Evolutionary conservation across 1,140 invertebrate genomes (phyloP).

Genomic region (Oryctes rhinoceros): DNA sequence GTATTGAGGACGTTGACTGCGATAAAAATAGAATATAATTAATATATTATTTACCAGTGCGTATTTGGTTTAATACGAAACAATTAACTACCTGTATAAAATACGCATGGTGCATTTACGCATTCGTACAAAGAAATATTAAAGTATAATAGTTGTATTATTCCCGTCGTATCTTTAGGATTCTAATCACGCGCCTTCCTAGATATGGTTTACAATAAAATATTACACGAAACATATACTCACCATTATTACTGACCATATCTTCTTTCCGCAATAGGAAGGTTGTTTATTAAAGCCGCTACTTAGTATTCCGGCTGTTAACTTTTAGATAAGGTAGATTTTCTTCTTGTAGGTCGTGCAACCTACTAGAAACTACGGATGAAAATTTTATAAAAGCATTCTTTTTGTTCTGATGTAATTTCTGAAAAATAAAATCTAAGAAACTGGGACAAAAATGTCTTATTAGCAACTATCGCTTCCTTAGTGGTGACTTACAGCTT

Average conservation of each 20-base stretch:
- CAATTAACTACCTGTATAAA: background rate
- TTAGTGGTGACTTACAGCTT: too few relatives aligned
- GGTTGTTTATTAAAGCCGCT: background rate
- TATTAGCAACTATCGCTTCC: too few relatives aligned
- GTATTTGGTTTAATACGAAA: background rate
- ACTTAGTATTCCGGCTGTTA: background rate
- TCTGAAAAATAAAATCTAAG: too few relatives aligned
- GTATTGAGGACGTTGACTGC: background rate
- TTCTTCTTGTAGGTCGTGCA: too few relatives aligned
- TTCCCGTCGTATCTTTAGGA: background rate
- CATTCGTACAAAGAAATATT: background rate
- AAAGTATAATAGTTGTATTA: background rate
- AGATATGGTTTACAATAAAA: conserved; percentile 11
- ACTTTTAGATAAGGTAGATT: too few relatives aligned
- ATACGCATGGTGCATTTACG: background rate
- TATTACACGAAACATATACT: background rate
- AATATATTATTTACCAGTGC: background rate
- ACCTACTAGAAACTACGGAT: too few relatives aligned
- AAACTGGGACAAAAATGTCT: too few relatives aligned
- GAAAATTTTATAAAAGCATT: too few relatives aligned
- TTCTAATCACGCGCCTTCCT: background rate
- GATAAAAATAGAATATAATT: background rate
- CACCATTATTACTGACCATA: background rate
- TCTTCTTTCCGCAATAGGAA: background rate
- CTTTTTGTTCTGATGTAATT: too few relatives aligned